A percentile compares a stretch with the other conserved stretches of the same genome.
phyloP scores from a whole-genome alignment of 2,797 vertebrate genomes.

The Champsocephalus gunnari region DNA sequence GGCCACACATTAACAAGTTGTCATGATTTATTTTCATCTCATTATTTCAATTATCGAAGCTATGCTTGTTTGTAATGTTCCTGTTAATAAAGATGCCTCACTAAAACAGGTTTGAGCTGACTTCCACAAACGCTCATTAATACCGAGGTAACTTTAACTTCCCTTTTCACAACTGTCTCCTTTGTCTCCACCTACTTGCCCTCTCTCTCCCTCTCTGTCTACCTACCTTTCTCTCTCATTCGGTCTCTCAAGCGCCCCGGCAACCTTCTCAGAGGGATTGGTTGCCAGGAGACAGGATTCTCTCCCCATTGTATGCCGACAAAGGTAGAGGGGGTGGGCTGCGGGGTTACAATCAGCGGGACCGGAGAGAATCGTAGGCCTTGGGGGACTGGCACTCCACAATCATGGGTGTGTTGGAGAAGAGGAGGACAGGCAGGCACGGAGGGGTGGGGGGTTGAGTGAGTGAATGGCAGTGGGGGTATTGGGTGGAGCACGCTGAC shows the following conservation, averaged over 20 bases:
- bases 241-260: constrained; percentile 70
- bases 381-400: constrained; percentile 55
- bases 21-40: neutral
- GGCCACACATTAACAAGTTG: neutral
- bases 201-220: constrained; percentile 40
- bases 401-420: constrained; percentile 65
- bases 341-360: constrained; percentile 75
- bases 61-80: neutral
- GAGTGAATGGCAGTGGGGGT: constrained; percentile 48
- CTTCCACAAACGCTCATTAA: constrained; percentile 20
- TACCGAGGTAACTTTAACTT: constrained; percentile 25
- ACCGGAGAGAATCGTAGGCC: constrained; percentile 67
- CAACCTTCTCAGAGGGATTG: constrained; percentile 81
- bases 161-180: constrained; percentile 22
- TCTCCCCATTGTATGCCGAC: constrained; percentile 82
- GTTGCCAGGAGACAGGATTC: constrained; percentile 88
- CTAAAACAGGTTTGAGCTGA: neutral
- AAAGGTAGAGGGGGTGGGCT: constrained; percentile 72
- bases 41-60: neutral
- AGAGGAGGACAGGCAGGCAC: constrained; percentile 36
- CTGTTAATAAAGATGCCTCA: neutral
- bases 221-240: constrained; percentile 43
- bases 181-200: constrained; percentile 39
- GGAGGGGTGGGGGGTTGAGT: constrained; percentile 10
- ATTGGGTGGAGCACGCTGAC: constrained; percentile 56